phyloP scores from a whole-genome alignment of 2,888 invertebrate species.

The Nymphalis urticae region DNA sequence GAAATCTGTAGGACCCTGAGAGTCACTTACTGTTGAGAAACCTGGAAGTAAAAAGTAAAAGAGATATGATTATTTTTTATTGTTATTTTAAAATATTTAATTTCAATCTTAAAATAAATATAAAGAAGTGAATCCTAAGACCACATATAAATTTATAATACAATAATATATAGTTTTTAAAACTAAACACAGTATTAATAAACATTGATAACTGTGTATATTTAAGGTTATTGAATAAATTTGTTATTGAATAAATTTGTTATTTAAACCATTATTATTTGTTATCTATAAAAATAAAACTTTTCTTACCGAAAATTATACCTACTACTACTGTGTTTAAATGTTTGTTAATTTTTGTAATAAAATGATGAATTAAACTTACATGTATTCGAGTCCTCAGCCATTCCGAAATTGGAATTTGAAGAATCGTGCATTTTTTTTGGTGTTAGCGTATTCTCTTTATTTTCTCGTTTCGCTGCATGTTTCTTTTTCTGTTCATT shows the following conservation, averaged over 20 bases:
- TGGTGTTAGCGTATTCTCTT: slow-evolving; percentile 87
- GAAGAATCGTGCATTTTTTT: slow-evolving; percentile 88
- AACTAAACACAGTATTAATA: no score
- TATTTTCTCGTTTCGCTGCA: slow-evolving; percentile 85
- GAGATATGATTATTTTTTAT: not conserved
- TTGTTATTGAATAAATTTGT: no score
- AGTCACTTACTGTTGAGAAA: slow-evolving; percentile 95
- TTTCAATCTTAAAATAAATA: no score
- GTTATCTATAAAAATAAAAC: no score
- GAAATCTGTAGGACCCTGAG: slow-evolving; percentile 92
- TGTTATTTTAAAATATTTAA: no score
- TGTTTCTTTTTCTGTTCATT: slow-evolving; percentile 89
- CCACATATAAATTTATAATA: no score
- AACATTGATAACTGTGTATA: no score
- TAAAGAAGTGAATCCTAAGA: no score
- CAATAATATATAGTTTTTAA: no score
- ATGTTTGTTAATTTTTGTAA: not conserved
- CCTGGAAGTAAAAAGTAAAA: slow-evolving; percentile 75
- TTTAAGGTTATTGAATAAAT: no score
- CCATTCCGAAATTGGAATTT: slow-evolving; percentile 89
- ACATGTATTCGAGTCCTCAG: slow-evolving; percentile 96
- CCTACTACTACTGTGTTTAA: not conserved
- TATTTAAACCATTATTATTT: no score
- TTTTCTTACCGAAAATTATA: not conserved
- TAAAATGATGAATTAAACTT: slow-evolving; percentile 55